Percentiles rank a stretch among this genome's conserved stretches.
Conservation (phyloP, 2,797 vertebrate species). For the Poeciliopsis gracilis region DNA sequence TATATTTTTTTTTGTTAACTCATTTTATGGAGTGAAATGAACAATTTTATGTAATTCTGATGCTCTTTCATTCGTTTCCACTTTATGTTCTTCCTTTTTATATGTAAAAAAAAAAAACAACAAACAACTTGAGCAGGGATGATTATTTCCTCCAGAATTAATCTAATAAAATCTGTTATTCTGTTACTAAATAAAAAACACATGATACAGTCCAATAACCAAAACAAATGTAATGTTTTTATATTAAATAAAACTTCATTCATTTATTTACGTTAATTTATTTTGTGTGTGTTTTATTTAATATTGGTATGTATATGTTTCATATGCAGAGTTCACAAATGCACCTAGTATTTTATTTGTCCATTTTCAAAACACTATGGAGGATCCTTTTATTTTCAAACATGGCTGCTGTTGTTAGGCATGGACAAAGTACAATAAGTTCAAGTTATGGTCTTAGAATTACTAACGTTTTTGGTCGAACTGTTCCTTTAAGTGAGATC, state of each 20-base stretch:
- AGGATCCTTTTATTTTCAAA: background rate
- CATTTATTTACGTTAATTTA: background rate
- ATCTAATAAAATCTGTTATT: background rate
- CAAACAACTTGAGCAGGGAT: background rate
- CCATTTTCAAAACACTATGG: background rate
- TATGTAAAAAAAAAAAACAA: background rate
- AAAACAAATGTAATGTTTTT: background rate
- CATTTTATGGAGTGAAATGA: background rate
- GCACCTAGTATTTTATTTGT: background rate
- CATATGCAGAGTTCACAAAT: background rate
- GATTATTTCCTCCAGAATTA: background rate
- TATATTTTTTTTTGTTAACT: background rate
- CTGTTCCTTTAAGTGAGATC: background rate
- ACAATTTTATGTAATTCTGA: background rate
- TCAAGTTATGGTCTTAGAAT: background rate
- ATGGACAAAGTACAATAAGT: background rate
- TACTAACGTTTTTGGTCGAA: background rate
- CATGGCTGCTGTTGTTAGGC: background rate
- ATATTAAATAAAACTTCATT: background rate
- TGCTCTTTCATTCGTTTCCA: background rate
- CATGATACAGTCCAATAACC: background rate
- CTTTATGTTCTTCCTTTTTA: background rate
- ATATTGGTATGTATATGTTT: background rate
- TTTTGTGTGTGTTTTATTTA: background rate
- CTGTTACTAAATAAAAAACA: background rate